Base-by-base conservation (phyloP, 1,140 invertebrate species). In the Megalonaias nervosa region DNA sequence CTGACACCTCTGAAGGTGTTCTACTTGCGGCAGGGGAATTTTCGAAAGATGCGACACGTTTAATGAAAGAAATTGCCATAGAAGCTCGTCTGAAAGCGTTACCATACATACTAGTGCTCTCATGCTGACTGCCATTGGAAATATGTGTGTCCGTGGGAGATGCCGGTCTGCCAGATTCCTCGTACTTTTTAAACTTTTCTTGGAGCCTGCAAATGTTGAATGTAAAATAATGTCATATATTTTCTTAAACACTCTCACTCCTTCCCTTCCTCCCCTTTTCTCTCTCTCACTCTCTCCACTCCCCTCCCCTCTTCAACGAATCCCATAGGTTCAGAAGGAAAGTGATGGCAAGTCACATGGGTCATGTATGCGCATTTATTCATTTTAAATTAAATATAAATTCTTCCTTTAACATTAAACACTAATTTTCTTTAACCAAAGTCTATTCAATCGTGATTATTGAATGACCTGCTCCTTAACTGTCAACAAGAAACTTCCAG, bases 41-140 rank as follows among this genome's bases (percentile, higher is more conserved):
- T 11, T 48, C 38, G 38, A 48, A 48, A 48, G 38, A 48, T 48
- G 38, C 38, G 38, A 48, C 38, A 48, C 38, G 38, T 48, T 48
- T 48, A 62, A 85, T 72, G 67, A 82, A 82, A 60, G 78, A 81
- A 23, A 84, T 74, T 13, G 85, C 81, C 21, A 82, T 73, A 26
- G 85, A 85, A 13, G 85, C 86, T 60, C 85, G 82, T 26, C 84
- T 26, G 48, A 86, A 83, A 21, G 83, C 86, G 55, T 81, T 81
- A 71, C 82, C 82, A 71, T 86, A 87, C 86, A 87, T 87, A 55
- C 83, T 85, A 79, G 85, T 87, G 61, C 83, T 85, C 65, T 87
- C 84, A 31, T 62, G 73, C 59, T 82, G 75, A 62, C 80, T 77
- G 67, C 81, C 80, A 55, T 72, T 80, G 3, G 78, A 84, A 21